phyloP scores from a whole-genome alignment of 2,888 invertebrate species.

The Tricholauxania praeusta region DNA sequence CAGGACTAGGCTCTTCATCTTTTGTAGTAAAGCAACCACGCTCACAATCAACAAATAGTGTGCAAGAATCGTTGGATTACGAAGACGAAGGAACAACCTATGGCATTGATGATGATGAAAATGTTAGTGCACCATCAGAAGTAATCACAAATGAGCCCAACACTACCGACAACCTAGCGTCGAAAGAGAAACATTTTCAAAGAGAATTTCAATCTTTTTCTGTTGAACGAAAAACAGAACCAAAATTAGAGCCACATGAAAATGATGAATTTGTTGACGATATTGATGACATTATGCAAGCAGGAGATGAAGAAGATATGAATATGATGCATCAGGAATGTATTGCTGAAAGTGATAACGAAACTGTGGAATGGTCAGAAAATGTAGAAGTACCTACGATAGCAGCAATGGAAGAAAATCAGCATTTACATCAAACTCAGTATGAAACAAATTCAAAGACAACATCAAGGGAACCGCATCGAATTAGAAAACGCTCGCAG shows the following conservation, averaged over 20 bases:
- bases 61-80: not conserved
- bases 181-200: constrained; percentile 1
- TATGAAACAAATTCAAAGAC: too few relatives aligned
- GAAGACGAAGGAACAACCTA: not conserved
- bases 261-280: constrained; percentile 8
- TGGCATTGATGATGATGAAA: not conserved
- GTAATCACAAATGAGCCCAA: not conserved
- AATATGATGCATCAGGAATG: not conserved
- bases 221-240: not conserved
- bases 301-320: not conserved
- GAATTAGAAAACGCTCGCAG: not conserved
- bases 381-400: not conserved
- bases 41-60: not conserved
- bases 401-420: not conserved
- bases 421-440: not conserved
- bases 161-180: not conserved
- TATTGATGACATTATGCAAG: not conserved
- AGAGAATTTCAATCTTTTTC: constrained; percentile 15
- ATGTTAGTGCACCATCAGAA: not conserved
- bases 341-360: not conserved
- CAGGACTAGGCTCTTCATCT: not conserved
- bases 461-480: too few relatives aligned
- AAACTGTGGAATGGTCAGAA: not conserved
- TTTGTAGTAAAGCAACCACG: constrained; percentile 21
- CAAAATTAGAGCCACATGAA: constrained; percentile 20